These are phyloP conservation scores for Drosophila melanica DNA, from an alignment of 1,140 invertebrate genomes.

Conservation along the genomic window DNA sequence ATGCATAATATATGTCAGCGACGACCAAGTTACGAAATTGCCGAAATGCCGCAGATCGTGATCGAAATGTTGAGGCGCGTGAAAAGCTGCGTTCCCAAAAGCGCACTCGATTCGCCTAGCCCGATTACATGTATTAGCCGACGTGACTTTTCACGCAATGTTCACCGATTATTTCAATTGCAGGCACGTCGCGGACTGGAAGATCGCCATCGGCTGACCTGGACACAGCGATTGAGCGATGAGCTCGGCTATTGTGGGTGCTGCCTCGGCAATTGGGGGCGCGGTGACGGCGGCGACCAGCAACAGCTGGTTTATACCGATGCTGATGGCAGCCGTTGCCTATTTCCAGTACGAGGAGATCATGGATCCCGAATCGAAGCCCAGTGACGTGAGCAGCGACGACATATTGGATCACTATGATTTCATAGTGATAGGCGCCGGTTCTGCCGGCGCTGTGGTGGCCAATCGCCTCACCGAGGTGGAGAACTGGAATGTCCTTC, in stretches of 20 bases:
- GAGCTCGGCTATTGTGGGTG: conserved; percentile 85
- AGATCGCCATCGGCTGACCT: conserved; percentile 2
- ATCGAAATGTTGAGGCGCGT: conserved; percentile 57
- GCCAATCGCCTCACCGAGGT: conserved; percentile 93
- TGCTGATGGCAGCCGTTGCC: conserved; percentile 90
- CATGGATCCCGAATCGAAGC: conserved; percentile 90
- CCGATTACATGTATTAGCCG: conserved; percentile 50
- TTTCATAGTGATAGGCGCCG: conserved; percentile 96
- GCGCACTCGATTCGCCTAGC: conserved; percentile 29
- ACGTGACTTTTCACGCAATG: conserved; percentile 45
- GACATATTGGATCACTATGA: conserved; percentile 89
- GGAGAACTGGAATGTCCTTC: conserved; percentile 91
- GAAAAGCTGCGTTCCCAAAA: conserved; percentile 44
- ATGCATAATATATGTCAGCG: conserved; percentile 56
- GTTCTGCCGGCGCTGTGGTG: conserved; percentile 96
- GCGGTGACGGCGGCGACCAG: conserved; percentile 85
- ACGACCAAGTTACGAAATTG: conserved; percentile 59
- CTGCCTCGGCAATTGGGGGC: conserved; percentile 85
- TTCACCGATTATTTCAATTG: conserved; percentile 20
- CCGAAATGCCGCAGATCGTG: conserved; percentile 43
- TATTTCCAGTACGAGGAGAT: conserved; percentile 92
- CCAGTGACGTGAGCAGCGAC: conserved; percentile 88
- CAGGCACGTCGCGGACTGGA: conserved; percentile 46
- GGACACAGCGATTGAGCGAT: conserved; percentile 31
- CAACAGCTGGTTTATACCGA: conserved; percentile 90